Percentiles rank a stretch among this genome's conserved stretches.
These are phyloP conservation scores for Pocillopora damicornis DNA, from an alignment of 64 coral and sea anemone genomes.

Conservation along the genomic window DNA sequence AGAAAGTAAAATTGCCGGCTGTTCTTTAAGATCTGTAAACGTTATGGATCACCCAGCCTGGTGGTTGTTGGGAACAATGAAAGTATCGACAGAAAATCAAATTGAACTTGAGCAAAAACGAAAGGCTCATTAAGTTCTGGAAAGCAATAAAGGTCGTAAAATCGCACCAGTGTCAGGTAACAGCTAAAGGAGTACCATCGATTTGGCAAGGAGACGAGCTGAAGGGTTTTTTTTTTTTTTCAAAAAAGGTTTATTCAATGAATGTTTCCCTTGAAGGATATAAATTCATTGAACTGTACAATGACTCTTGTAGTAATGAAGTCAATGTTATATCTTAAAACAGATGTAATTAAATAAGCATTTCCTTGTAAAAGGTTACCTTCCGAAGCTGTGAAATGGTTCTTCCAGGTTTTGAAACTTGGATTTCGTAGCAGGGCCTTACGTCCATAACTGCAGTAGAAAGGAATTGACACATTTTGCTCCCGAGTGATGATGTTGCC, in stretches of 20 bases:
- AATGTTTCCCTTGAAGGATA: not conserved
- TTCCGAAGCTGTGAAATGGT: not conserved
- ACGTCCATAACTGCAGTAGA: conserved; percentile 28
- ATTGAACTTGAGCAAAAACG: too few relatives aligned
- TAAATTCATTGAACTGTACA: too few relatives aligned
- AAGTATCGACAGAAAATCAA: too few relatives aligned
- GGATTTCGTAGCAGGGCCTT: conserved; percentile 25
- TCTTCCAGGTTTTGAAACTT: conserved; percentile 35
- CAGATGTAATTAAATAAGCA: not conserved
- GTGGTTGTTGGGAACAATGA: too few relatives aligned
- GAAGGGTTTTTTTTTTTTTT: too few relatives aligned
- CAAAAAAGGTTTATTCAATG: not conserved
- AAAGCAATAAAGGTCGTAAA: too few relatives aligned
- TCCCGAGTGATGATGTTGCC: conserved; percentile 11
- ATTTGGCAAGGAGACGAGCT: too few relatives aligned
- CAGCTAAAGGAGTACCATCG: too few relatives aligned
- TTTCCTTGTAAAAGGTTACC: not conserved
- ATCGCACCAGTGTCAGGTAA: too few relatives aligned
- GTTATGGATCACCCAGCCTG: too few relatives aligned
- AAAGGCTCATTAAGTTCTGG: too few relatives aligned
- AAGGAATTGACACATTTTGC: conserved; percentile 22
- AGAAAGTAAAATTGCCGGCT: not conserved
- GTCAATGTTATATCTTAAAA: not conserved
- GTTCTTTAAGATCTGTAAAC: not conserved
- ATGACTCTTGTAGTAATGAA: too few relatives aligned